Conservation (phyloP, 1,140 invertebrate species). For the Drosophila carrolli region DNA sequence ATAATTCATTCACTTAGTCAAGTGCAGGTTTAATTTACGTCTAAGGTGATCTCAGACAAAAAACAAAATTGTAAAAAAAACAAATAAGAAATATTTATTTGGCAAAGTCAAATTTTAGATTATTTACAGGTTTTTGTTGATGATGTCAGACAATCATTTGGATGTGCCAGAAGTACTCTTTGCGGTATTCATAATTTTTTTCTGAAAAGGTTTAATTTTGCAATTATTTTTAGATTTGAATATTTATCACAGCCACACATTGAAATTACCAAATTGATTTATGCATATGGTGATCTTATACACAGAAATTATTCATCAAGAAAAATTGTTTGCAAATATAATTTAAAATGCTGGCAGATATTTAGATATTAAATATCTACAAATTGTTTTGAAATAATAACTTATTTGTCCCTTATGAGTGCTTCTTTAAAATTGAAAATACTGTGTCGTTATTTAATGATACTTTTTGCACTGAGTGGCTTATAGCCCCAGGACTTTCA, state of each 20-base stretch:
- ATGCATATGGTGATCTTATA: not conserved
- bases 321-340: not conserved
- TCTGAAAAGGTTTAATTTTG: not conserved
- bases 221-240: not conserved
- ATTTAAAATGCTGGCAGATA: too few relatives aligned
- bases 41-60: constrained; percentile 22
- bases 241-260: not conserved
- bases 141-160: constrained; percentile 14
- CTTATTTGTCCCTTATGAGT: too few relatives aligned
- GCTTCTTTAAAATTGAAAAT: not conserved
- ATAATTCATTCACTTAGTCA: constrained; percentile 33
- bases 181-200: not conserved
- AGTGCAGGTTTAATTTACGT: constrained; percentile 26
- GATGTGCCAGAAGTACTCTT: constrained; percentile 1
- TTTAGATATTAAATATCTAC: too few relatives aligned
- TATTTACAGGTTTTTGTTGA: not conserved
- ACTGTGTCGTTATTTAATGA: not conserved
- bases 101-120: not conserved
- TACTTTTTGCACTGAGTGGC: constrained; percentile 21
- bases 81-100: constrained; percentile 1
- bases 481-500: constrained; percentile 20
- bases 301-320: not conserved
- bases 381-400: too few relatives aligned
- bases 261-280: not conserved
- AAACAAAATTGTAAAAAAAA: not conserved